Evolutionary conservation across 1,140 invertebrate species (phyloP).

Genomic region (Eubasilissa regina): DNA sequence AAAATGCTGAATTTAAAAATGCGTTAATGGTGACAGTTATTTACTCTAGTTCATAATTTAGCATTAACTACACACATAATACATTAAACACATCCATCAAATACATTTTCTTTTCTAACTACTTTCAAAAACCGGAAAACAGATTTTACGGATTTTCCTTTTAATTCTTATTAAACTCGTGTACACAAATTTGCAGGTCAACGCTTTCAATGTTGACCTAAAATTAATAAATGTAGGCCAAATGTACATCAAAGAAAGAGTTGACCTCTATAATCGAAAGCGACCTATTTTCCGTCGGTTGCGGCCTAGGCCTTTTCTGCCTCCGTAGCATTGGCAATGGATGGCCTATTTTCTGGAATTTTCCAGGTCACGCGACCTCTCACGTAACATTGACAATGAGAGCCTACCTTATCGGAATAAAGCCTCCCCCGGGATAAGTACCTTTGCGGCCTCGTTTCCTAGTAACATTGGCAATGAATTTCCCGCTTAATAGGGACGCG

Average conservation of each 20-base stretch:
- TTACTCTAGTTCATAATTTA: too few species aligned
- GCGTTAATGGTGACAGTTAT: too few species aligned
- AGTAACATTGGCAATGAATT: conserved; percentile 52
- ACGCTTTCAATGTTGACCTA: too few species aligned
- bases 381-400: conserved; percentile 56
- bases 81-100: too few species aligned
- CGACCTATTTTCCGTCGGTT: not conserved
- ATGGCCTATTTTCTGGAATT: conserved; percentile 6
- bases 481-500: too few species aligned
- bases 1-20: too few species aligned
- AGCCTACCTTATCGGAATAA: conserved; percentile 13
- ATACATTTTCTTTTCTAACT: too few species aligned
- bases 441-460: conserved; percentile 12
- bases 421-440: not conserved
- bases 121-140: too few species aligned
- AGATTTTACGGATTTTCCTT: too few species aligned
- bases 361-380: conserved; percentile 2
- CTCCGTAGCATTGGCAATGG: conserved; percentile 6
- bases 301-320: not conserved
- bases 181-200: too few species aligned
- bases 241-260: not conserved
- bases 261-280: not conserved
- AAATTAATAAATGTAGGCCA: not conserved
- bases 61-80: too few species aligned
- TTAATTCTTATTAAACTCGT: too few species aligned